Percentiles rank a stretch among this genome's conserved stretches.
Evolutionary conservation across 2,113 vertebrate species (phyloP).

Genomic region (Nyctibius bracteatus): DNA sequence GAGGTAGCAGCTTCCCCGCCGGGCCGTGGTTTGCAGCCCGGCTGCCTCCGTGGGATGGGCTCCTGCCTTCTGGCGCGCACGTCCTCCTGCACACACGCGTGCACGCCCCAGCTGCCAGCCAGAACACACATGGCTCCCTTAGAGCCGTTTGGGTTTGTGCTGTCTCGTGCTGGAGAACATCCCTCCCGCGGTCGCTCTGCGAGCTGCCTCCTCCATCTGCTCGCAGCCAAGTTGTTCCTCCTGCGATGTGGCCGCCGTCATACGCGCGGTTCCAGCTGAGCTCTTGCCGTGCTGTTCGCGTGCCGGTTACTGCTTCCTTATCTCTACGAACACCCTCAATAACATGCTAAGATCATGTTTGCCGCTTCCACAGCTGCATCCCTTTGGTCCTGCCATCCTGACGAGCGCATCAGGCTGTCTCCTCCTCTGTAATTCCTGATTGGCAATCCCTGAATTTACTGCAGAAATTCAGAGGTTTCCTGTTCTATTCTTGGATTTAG

Average conservation of each 20-base stretch:
- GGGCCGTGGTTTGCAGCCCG: not conserved
- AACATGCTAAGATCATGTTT: not conserved
- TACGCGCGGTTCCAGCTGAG: not conserved
- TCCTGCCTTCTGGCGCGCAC: not conserved
- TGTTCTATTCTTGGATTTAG: not conserved
- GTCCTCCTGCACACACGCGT: not conserved
- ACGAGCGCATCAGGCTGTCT: not conserved
- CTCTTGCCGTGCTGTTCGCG: not conserved
- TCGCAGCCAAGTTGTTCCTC: not conserved
- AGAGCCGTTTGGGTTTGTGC: not conserved
- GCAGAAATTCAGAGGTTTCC: not conserved
- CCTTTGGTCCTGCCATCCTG: not conserved
- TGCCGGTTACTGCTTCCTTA: not conserved
- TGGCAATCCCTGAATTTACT: not conserved
- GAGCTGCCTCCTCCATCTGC: not conserved
- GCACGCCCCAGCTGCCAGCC: not conserved
- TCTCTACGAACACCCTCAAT: not conserved
- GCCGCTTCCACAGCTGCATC: not conserved
- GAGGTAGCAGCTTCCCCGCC: not conserved
- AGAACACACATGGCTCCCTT: fast-evolving
- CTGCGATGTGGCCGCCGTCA: not conserved
- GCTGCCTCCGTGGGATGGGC: not conserved
- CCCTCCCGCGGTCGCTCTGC: not conserved
- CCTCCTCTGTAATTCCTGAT: not conserved
- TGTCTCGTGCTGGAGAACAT: not conserved